Evolutionary conservation across 2,888 invertebrate genomes (phyloP), one percentile per base, ranked within the genome.

Genomic region (Entomobrya multifasciata): DNA sequence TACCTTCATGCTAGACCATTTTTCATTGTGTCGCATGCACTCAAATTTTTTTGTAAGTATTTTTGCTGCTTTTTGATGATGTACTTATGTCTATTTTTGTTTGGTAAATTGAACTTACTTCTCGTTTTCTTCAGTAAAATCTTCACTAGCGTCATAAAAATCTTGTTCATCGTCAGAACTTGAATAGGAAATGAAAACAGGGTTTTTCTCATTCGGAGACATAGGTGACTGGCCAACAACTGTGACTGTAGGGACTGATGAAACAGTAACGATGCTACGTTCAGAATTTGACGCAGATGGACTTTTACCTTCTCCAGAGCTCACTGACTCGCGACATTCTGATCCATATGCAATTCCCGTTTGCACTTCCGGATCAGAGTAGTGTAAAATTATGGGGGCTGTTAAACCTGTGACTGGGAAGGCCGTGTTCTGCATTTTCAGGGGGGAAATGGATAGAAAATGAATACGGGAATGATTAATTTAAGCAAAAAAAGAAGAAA

Each of bases 101-200:
- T 25, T 25, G 47, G 4, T 20, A 55, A 74, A 77, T 22, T 22
- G n/a, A 55, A 82, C 89, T 89, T 89, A 89, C 89, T 81, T 81
- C 44, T 88, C 88, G 20, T 78, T 86, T 79, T 86, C 86, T 27
- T 72, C 88, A 49, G 86, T 88, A 55, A 91, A 89, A 81, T 93
- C 95, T 92, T 97, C 97, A 91, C 96, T 96, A 5, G 97, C 97
- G 93, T 99, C 99, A 92, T 95, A 99, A 93, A 96, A 97, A 88
- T 93, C 92, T 93, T 97, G 97, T 86, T 99, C 98, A 83, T 94
- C 94, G 92, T 99, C 99, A 41, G 98, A 98, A 92, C 98, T 98
- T n/a, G 98, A 99, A 93, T 98, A 99, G 0, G 98, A 98, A 87
- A 96, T 97, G 67, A 91, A 90, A 27, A 90, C 90, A 52, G 89